Percentiles rank a stretch among this genome's conserved stretches.
phyloP scores from a whole-genome alignment of 92 coral and sea anemone genomes.

The Phenganax stokvisi region DNA sequence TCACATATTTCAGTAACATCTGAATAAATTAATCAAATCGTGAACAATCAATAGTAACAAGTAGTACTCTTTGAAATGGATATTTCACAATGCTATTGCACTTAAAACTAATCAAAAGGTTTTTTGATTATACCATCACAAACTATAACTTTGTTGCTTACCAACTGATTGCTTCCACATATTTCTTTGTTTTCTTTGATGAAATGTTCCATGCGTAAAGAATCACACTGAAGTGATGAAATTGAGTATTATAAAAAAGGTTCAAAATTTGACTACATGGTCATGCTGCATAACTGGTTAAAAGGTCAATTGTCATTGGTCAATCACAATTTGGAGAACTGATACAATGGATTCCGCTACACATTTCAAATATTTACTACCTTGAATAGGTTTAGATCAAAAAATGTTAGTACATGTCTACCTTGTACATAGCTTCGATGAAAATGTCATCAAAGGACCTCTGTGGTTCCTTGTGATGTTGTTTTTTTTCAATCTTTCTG shows the following conservation, averaged over 20 bases:
- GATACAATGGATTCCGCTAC: too few relatives aligned
- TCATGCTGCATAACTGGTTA: neutral
- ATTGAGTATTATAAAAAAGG: too few relatives aligned
- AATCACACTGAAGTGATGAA: slow-evolving; percentile 19
- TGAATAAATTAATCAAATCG: slow-evolving; percentile 8
- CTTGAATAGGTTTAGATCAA: neutral
- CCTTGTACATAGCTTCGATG: slow-evolving; percentile 26
- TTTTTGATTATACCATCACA: neutral
- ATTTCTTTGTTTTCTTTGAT: neutral
- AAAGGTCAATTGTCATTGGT: neutral
- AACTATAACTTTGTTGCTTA: neutral
- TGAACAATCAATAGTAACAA: neutral
- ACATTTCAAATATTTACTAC: too few relatives aligned
- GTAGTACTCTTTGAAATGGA: neutral
- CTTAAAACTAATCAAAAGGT: too few relatives aligned
- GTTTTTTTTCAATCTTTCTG: slow-evolving; percentile 39
- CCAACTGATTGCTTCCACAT: slow-evolving; percentile 14
- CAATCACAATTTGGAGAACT: too few relatives aligned
- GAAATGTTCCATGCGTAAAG: neutral
- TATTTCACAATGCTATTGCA: neutral
- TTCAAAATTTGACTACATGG: too few relatives aligned
- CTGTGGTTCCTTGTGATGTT: slow-evolving; percentile 45
- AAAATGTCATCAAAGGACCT: slow-evolving; percentile 18
- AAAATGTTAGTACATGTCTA: slow-evolving; percentile 10
- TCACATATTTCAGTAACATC: slow-evolving; percentile 77